Conservation (phyloP, 1,140 invertebrate genomes). For the Acyrthosiphon pisum region DNA sequence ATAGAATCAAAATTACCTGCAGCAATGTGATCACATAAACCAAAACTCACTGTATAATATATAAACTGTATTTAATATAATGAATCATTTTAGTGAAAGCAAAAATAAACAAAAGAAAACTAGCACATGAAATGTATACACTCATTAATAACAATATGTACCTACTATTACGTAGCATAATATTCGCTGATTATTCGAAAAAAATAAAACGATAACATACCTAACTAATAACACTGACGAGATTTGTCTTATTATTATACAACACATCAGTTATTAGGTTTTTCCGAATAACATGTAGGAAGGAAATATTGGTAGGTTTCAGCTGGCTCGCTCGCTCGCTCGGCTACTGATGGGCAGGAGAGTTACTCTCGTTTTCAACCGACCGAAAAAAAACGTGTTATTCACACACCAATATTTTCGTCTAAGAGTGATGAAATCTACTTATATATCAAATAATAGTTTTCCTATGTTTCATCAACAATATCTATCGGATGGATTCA, state of each 20-base stretch:
- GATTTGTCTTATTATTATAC: neutral
- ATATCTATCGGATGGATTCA: neutral
- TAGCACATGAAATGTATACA: neutral
- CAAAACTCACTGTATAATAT: neutral
- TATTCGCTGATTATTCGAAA: neutral
- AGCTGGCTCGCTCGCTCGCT: constrained; percentile 55
- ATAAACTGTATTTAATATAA: neutral
- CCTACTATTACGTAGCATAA: neutral
- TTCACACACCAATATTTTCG: neutral
- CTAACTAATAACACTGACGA: too few relatives aligned
- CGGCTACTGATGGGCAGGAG: neutral
- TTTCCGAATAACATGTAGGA: neutral
- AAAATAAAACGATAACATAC: neutral
- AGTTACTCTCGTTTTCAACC: neutral
- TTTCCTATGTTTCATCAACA: neutral
- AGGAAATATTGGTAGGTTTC: neutral
- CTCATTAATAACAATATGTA: neutral
- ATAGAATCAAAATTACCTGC: neutral
- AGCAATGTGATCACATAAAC: neutral
- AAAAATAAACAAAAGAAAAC: constrained; percentile 3
- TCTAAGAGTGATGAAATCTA: neutral
- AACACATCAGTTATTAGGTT: constrained; percentile 8
- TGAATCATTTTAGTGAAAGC: neutral
- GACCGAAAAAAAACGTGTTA: neutral
- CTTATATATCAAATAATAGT: neutral